phyloP scores from a whole-genome alignment of 2,797 vertebrate genomes.

The Anas bernieri region DNA sequence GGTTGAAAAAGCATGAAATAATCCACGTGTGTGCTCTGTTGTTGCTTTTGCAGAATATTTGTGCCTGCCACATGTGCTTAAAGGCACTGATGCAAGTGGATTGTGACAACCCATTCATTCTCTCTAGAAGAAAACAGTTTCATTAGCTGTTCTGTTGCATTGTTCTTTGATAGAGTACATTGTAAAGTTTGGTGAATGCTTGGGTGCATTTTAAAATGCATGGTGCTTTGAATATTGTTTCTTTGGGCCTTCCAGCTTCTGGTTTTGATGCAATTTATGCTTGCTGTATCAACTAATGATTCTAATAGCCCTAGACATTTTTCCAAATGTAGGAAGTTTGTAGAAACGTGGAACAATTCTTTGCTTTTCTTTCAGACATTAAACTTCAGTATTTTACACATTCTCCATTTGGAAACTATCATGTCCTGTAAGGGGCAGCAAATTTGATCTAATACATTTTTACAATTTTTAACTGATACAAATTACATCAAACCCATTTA shows the following conservation, averaged over 20 bases:
- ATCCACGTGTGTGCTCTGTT: fast-evolving
- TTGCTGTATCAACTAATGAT: background rate
- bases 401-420: background rate
- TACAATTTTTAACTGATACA: background rate
- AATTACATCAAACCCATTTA: background rate
- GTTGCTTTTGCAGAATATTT: background rate
- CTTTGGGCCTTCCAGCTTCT: background rate
- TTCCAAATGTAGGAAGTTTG: background rate
- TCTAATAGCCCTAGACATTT: background rate
- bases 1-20: background rate
- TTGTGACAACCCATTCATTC: constrained; percentile 11
- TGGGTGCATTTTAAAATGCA: background rate
- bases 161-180: background rate
- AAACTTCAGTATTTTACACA: background rate
- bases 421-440: background rate
- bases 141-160: constrained; percentile 20
- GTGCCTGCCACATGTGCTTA: background rate
- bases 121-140: constrained; percentile 37
- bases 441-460: background rate
- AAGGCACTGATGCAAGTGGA: background rate
- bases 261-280: background rate
- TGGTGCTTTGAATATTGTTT: background rate
- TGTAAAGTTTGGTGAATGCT: background rate
- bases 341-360: fast-evolving
- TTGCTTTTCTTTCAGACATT: background rate